Evolutionary conservation across 2,797 vertebrate genomes (phyloP), one percentile per base, ranked within the genome.

Genomic region (Galagoides demidoff): DNA sequence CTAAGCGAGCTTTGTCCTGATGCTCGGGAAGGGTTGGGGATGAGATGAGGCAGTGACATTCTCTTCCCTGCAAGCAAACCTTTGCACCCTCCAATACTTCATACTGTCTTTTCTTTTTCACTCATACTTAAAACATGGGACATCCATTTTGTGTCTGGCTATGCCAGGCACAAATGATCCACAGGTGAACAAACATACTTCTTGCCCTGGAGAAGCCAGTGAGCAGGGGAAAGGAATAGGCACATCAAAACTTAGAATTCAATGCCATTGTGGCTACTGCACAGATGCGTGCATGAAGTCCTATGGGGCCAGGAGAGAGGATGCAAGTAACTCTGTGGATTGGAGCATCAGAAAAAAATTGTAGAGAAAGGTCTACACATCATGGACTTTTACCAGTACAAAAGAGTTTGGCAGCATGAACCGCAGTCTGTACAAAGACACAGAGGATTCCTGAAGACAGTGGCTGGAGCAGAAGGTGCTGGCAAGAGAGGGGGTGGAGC

Each of bases 261-360:
- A 6, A 27, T 8, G 22, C 19, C 34, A 4, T 19, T 4, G 0
- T 13, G 81, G 3, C 16, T 61, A 0, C 12, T 61, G 0, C 25
- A 29, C 22, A 87, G 71, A 70, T 39, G 12, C 16, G 14, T 5
- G 13, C 16, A 27, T 2, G 5, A 25, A 63, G 68, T 52, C 55
- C 76, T 39, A 0, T 0, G 0, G 9, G 19, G 11, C 29, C 31
- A 3, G 29, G 34, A 45, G n/a, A 68, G 55, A 7, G 5, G n/a
- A n/a, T 12, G 25, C 12, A 23, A 25, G 27, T 16, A 31, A 34
- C 34, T 66, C 5, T 1, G 0, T 52, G 27, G 64, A 37, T 16
- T n/a, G 17, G 57, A 39, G 22, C 19, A 43, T 39, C 23, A 12
- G 29, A 23, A 76, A 55, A 74, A 9, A 3, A 13, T 43, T 17